These are phyloP conservation scores for Drosophila orena DNA, from an alignment of 1,140 invertebrate species.

Conservation along the genomic window DNA sequence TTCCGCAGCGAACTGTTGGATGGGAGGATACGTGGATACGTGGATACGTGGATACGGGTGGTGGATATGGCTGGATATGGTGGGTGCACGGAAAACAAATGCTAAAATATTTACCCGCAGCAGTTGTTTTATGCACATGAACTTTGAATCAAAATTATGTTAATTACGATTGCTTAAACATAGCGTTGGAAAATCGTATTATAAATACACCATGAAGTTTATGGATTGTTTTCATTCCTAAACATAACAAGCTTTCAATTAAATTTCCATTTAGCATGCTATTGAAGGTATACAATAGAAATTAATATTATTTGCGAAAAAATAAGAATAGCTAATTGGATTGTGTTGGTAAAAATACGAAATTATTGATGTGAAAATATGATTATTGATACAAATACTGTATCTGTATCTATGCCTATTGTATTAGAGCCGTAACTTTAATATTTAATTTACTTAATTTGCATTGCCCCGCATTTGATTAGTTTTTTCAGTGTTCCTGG, in stretches of 20 bases:
- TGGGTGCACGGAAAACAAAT: slow-evolving; percentile 17
- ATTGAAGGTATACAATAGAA: no score
- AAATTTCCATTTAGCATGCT: no score
- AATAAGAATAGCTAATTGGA: no score
- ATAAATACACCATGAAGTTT: background rate
- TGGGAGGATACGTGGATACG: background rate
- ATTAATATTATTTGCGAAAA: no score
- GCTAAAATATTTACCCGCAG: background rate
- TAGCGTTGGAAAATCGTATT: background rate
- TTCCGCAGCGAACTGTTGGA: background rate
- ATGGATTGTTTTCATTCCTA: no score
- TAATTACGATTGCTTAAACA: background rate
- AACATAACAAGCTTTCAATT: no score
- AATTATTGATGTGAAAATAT: no score
- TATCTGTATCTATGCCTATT: no score
- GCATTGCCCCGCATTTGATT: background rate
- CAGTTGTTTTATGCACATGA: slow-evolving; percentile 1
- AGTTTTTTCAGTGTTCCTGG: slow-evolving; percentile 8
- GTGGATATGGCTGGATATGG: background rate
- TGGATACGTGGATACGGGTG: background rate
- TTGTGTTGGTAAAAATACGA: no score
- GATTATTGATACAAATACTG: no score
- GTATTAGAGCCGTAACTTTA: no score
- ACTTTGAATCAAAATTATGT: background rate
- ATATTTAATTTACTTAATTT: background rate